A percentile compares a stretch with the other conserved stretches of the same genome.
Evolutionary conservation across 2,113 vertebrate genomes (phyloP).

Genomic region (Rhabdomys dilectus): DNA sequence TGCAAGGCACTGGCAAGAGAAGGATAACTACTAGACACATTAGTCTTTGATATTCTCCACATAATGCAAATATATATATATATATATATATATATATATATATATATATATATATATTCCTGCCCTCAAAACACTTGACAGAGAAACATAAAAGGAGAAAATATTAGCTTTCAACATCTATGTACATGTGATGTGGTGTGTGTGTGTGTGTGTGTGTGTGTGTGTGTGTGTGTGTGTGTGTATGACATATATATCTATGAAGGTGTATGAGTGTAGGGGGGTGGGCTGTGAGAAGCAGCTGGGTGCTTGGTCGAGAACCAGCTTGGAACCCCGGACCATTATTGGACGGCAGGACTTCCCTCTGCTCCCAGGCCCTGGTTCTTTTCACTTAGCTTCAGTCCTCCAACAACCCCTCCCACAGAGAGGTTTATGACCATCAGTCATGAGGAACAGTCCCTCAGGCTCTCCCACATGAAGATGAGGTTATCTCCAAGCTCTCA

Average conservation of each 20-base stretch:
- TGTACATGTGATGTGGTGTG: background rate
- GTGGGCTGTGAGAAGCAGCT: too few relatives aligned
- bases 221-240: background rate
- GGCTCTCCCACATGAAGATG: too few relatives aligned
- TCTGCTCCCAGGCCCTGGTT: too few relatives aligned
- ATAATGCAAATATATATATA: background rate
- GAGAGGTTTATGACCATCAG: too few relatives aligned
- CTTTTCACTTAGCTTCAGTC: too few relatives aligned
- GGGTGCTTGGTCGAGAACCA: too few relatives aligned
- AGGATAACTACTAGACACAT: background rate
- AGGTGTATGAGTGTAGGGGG: too few relatives aligned
- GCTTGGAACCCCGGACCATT: too few relatives aligned
- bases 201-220: background rate
- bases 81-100: background rate
- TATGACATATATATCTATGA: background rate
- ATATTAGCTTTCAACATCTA: background rate
- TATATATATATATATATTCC: background rate
- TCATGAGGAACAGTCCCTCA: too few relatives aligned
- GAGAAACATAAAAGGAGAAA: background rate
- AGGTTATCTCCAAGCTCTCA: too few relatives aligned
- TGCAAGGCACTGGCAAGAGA: background rate
- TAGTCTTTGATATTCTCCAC: background rate
- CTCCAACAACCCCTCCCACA: too few relatives aligned
- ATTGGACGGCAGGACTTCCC: too few relatives aligned
- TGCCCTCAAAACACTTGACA: background rate